Evolutionary conservation across 1,140 invertebrate genomes (phyloP), one percentile per base, ranked within the genome.

Genomic region (Cydia strobilella): DNA sequence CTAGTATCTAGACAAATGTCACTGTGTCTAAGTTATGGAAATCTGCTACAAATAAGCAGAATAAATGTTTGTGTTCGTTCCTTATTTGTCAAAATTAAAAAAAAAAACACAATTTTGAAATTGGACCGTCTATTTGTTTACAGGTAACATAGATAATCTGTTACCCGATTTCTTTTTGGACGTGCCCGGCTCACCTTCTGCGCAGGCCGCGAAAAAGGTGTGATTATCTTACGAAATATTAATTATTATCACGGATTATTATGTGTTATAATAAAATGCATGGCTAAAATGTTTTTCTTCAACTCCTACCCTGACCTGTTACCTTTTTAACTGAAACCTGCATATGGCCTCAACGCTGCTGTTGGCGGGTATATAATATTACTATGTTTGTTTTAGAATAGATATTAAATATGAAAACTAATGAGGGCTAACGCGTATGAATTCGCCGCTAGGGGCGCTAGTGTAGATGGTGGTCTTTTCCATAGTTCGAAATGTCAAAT

Each of bases 101-200:
- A 51, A 51, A n/a, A 7, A 23, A 25, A 13, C 71, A 51, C 7
- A 42, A 7, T 48, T 74, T 25, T 75, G 65, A 72, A 66, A 75
- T 77, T 79, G 20, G 45, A 73, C 75, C 71, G 12, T 76, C 66
- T 84, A 71, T 90, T 90, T 90, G 85, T 90, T 93, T 92, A 72
- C 89, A 94, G 95, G 93, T 79, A 95, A 95, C 81, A 90, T 94
- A 82, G 93, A 95, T 72, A 94, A 95, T 75, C 93, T 99, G 42
- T 96, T 98, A 94, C 94, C 95, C 0, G 99, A 99, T 92, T 98
- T 98, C 90, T 99, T 99, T 91, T 88, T 99, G 86, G 97, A 98
- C 74, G 92, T 82, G 42, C 84, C 87, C 45, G 84, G 80, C 25
- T 79, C 75, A 71, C 73, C 72, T 25, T 51, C 73, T 23, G 79